Base-by-base conservation (phyloP, 1,140 invertebrate species). In the Drosophila chauvacae region DNA sequence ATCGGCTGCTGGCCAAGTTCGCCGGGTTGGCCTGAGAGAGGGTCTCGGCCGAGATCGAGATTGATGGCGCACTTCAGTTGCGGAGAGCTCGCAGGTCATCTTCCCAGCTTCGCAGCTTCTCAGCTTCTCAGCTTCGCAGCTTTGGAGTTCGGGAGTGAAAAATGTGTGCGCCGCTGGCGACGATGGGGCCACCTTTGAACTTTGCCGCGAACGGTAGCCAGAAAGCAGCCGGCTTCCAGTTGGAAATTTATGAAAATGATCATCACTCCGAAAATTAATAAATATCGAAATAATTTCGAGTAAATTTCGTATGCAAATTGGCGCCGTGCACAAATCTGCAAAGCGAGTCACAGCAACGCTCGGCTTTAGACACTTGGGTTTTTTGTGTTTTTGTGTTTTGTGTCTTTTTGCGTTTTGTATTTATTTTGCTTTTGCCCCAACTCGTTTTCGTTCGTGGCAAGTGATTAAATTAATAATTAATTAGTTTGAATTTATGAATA, bases 381-480 rank as follows among this genome's bases (percentile, higher is more conserved):
- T 77, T 28, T 50, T 28, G n/a, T 41, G 20, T 20, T 39, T 39
- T 70, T 45, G 23, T 50, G 3, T 39, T 39, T 70, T 45, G 23
- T 50, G 3, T 51, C n/a, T 44, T 42, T 35, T 78, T 51, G 41
- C 10, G 7, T 47, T 58, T 64, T 51, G 14, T 26, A 42, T 70
- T 50, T 47, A 47, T 60, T 41, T 44, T 42, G 51, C 10, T 76
- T 59, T 20, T 55, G 35, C 2, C 11, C 33, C 20, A 60, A 81
- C 75, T 82, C 60, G 72, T 77, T 81, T 81, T 80, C 20, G 48
- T 30, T 71, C 69, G 79, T 76, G 87, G 57, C 80, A 90, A 84
- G 76, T 90, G 83, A 91, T 90, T 91, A 91, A 91, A 91, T 91
- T 90, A 91, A 91, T 83, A 91, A 91, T 90, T 91, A 91, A 91